phyloP scores from a whole-genome alignment of 2,797 vertebrate species.

The Oreortyx pictus region DNA sequence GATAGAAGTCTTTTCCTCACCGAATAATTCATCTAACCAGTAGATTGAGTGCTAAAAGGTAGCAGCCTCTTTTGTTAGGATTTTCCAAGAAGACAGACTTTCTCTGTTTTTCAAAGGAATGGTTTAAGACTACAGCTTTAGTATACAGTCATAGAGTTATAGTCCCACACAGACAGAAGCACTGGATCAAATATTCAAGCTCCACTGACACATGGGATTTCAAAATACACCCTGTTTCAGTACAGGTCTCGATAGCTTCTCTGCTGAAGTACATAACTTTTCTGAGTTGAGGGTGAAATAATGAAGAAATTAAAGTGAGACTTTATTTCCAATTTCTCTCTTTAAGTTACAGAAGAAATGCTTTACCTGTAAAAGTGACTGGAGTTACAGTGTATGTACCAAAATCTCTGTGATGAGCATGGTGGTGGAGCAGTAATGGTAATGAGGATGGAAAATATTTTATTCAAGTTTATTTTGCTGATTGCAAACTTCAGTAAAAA shows the following conservation, averaged over 20 bases:
- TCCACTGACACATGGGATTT: background rate
- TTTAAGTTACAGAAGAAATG: background rate
- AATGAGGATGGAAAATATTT: background rate
- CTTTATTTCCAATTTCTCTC: background rate
- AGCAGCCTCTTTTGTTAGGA: background rate
- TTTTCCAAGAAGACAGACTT: background rate
- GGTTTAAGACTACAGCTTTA: background rate
- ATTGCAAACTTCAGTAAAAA: background rate
- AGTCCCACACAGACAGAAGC: background rate
- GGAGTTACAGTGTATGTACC: background rate
- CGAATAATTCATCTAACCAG: background rate
- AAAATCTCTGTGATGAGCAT: background rate
- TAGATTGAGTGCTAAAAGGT: background rate
- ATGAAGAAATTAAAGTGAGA: background rate
- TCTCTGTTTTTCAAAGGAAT: background rate
- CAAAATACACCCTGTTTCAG: background rate
- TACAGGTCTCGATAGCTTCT: fast-evolving
- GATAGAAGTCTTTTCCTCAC: background rate
- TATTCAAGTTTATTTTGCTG: background rate
- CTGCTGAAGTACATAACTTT: background rate
- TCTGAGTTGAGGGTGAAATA: background rate
- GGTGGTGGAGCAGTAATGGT: background rate
- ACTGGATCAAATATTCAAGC: background rate
- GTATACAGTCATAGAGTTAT: background rate
- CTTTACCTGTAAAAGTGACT: background rate